Evolutionary conservation across 1,140 invertebrate species (phyloP).

Genomic region (Euura saliciscinereae): DNA sequence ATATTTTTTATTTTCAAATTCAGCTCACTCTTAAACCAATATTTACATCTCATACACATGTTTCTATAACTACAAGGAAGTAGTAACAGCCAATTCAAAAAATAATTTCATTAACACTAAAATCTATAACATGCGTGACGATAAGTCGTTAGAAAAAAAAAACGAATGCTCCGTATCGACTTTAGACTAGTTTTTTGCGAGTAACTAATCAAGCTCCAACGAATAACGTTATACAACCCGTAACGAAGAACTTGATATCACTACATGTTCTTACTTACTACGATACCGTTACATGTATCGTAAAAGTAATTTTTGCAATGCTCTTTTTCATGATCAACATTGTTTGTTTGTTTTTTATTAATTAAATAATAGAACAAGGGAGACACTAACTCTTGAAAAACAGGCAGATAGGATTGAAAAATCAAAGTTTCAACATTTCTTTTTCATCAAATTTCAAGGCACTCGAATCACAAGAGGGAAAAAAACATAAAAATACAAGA

Average conservation of each 20-base stretch:
- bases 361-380: slow-evolving; percentile 10
- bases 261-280: background rate
- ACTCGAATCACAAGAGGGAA: slow-evolving; percentile 28
- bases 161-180: background rate
- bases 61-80: background rate
- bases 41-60: background rate
- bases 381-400: slow-evolving; percentile 21
- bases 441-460: slow-evolving; percentile 22
- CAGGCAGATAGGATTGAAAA: background rate
- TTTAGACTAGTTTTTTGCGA: background rate
- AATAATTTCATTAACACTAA: background rate
- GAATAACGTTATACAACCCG: background rate
- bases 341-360: background rate
- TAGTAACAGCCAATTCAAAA: background rate
- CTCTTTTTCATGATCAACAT: background rate
- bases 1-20: background rate
- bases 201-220: background rate
- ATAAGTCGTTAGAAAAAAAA: background rate
- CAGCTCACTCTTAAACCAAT: background rate
- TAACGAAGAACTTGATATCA: background rate
- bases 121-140: background rate
- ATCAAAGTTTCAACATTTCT: slow-evolving; percentile 18
- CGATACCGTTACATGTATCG: background rate
- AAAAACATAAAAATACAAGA: background rate
- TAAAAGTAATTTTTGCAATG: background rate